Conservation (phyloP, 2,888 invertebrate species). For the Hydropsyche betteni region DNA sequence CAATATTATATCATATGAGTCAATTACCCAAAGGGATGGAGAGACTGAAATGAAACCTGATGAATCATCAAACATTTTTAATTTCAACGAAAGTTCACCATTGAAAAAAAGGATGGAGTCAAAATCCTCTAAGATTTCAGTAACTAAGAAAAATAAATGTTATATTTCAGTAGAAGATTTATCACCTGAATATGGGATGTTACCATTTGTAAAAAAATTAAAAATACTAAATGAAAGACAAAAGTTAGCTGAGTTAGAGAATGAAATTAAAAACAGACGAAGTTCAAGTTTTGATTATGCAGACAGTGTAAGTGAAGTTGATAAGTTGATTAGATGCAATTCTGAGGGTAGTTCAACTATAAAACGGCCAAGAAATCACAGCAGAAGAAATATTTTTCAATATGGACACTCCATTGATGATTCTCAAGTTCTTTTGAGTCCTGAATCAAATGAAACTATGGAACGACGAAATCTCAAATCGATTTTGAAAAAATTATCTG, state of each 20-base stretch:
- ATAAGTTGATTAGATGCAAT: conserved; percentile 76
- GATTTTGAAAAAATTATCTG: conserved; percentile 84
- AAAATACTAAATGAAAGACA: conserved; percentile 90
- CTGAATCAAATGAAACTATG: conserved; percentile 83
- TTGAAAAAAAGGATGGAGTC: conserved; percentile 23
- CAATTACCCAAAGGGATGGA: conserved; percentile 46
- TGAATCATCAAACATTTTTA: conserved; percentile 32
- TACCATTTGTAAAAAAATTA: conserved; percentile 88
- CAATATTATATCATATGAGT: conserved; percentile 45
- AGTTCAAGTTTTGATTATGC: conserved; percentile 84
- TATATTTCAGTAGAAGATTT: conserved; percentile 87
- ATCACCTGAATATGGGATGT: conserved; percentile 85
- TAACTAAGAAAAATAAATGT: conserved; percentile 65
- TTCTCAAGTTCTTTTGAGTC: conserved; percentile 62
- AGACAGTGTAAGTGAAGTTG: conserved; percentile 61
- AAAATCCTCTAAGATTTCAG: conserved; percentile 54
- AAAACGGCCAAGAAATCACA: conserved; percentile 55
- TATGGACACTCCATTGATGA: conserved; percentile 55
- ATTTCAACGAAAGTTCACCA: background rate
- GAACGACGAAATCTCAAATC: conserved; percentile 85
- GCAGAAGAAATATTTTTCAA: background rate
- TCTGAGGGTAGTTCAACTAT: conserved; percentile 85
- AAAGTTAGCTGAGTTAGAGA: conserved; percentile 82
- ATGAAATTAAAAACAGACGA: conserved; percentile 74
- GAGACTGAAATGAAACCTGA: conserved; percentile 25